Conservation (phyloP, 37 sponge, comb jelly and placozoan genomes). For the Theonella swinhoei region DNA sequence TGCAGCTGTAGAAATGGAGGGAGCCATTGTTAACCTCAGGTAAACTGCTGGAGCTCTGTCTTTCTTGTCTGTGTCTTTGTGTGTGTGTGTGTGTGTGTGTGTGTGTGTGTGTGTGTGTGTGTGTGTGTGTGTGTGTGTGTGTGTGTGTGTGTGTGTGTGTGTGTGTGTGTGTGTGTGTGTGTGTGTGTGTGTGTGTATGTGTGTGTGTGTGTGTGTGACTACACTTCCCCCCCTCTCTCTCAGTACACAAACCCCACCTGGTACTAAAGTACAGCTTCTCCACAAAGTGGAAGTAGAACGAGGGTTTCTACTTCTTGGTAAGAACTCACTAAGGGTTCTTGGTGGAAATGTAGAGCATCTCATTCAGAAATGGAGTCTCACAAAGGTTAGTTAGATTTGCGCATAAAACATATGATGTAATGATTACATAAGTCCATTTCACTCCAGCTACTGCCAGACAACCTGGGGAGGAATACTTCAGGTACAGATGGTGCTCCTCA, state of each 20-base stretch:
- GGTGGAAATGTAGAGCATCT: constrained; percentile 69
- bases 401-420: not conserved
- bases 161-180: constrained; percentile 12
- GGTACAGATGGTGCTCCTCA: constrained; percentile 18
- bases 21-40: constrained; percentile 38
- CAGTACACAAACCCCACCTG: constrained; percentile 63
- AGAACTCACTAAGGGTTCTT: constrained; percentile 25
- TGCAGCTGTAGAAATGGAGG: constrained; percentile 66
- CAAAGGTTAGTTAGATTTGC: constrained; percentile 1
- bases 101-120: constrained; percentile 7
- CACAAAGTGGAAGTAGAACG: constrained; percentile 29
- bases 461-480: constrained; percentile 19
- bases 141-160: constrained; percentile 16
- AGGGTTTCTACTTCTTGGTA: constrained; percentile 69
- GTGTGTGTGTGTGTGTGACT: not conserved
- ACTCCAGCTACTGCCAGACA: constrained; percentile 27
- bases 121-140: constrained; percentile 6
- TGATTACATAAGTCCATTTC: too few species aligned
- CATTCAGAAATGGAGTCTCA: constrained; percentile 50
- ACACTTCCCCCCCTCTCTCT: not conserved
- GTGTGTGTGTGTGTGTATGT: constrained; percentile 12
- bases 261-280: constrained; percentile 71
- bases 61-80: not conserved
- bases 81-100: constrained; percentile 8
- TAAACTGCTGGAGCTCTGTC: not conserved